phyloP scores from a whole-genome alignment of 2,888 invertebrate species.

The Gryllus longicercus region DNA sequence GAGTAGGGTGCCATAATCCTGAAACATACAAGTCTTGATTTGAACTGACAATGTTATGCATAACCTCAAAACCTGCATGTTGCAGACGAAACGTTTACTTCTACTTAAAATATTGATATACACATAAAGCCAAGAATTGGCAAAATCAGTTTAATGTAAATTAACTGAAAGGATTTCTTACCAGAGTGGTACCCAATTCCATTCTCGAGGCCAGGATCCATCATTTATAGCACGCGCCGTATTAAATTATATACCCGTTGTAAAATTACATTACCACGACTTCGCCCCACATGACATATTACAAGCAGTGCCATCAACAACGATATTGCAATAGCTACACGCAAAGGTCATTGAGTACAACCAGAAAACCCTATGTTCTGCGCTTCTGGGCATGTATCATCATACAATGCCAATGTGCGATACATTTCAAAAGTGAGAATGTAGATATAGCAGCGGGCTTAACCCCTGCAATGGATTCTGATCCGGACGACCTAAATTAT shows the following conservation, averaged over 20 bases:
- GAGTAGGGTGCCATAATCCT: background rate
- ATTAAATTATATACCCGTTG: background rate
- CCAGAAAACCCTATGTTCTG: background rate
- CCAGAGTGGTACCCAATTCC: background rate
- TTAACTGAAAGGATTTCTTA: background rate
- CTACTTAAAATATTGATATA: too few relatives aligned
- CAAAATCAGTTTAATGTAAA: too few relatives aligned
- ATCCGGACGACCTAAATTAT: too few relatives aligned
- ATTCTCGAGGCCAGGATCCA: constrained; percentile 3
- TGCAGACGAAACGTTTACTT: too few relatives aligned
- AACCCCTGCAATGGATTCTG: too few relatives aligned
- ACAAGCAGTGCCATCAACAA: constrained; percentile 1
- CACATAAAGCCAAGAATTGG: too few relatives aligned
- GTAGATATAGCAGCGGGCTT: too few relatives aligned
- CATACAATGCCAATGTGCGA: background rate
- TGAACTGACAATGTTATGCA: too few relatives aligned
- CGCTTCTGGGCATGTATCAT: background rate
- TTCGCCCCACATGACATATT: background rate
- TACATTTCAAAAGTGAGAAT: background rate
- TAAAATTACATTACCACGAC: background rate
- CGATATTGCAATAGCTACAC: background rate
- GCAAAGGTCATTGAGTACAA: background rate
- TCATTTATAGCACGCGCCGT: background rate
- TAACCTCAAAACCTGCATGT: too few relatives aligned
- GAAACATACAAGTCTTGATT: background rate